A percentile compares a stretch with the other conserved stretches of the same genome.
These are phyloP conservation scores for Argyrosomus regius DNA, from an alignment of 2,797 vertebrate genomes.

Conservation along the genomic window DNA sequence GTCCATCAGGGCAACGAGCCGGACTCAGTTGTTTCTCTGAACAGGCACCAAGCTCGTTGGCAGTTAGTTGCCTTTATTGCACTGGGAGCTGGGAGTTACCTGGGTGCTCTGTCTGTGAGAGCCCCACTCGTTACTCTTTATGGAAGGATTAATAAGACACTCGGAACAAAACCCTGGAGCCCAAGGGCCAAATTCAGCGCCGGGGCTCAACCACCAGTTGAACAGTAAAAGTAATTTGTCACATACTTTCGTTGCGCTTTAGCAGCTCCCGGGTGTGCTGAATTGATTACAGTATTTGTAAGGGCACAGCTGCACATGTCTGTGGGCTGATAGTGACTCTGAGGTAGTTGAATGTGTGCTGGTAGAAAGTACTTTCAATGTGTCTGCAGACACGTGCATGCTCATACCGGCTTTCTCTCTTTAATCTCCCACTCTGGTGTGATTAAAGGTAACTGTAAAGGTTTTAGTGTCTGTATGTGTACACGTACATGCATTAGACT, in stretches of 20 bases:
- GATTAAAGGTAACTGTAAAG: slow-evolving; percentile 16
- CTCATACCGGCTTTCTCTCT: slow-evolving; percentile 2
- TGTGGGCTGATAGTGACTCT: slow-evolving; percentile 20
- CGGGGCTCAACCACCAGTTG: slow-evolving; percentile 50
- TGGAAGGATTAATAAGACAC: slow-evolving; percentile 68
- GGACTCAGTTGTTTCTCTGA: slow-evolving; percentile 35
- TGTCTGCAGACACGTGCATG: slow-evolving; percentile 3
- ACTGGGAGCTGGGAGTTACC: slow-evolving; percentile 56
- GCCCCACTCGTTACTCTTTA: slow-evolving; percentile 71
- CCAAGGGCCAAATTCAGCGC: slow-evolving; percentile 38
- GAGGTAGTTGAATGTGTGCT: slow-evolving; percentile 34
- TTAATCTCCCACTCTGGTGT: not conserved
- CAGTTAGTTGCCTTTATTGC: slow-evolving; percentile 50
- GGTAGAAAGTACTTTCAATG: not conserved
- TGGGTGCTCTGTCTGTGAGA: slow-evolving; percentile 55
- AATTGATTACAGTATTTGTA: slow-evolving; percentile 54
- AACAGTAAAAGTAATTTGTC: slow-evolving; percentile 72
- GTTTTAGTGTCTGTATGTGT: slow-evolving; percentile 16
- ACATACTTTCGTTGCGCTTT: slow-evolving; percentile 57
- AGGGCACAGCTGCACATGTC: slow-evolving; percentile 47
- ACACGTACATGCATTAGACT: slow-evolving; percentile 25
- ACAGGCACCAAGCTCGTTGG: slow-evolving; percentile 9
- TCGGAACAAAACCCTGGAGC: slow-evolving; percentile 59
- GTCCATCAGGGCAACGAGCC: slow-evolving; percentile 16
- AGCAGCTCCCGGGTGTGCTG: slow-evolving; percentile 37